Evolutionary conservation across 2,113 vertebrate genomes (phyloP).

Genomic region (Himantopus leucocephalus): DNA sequence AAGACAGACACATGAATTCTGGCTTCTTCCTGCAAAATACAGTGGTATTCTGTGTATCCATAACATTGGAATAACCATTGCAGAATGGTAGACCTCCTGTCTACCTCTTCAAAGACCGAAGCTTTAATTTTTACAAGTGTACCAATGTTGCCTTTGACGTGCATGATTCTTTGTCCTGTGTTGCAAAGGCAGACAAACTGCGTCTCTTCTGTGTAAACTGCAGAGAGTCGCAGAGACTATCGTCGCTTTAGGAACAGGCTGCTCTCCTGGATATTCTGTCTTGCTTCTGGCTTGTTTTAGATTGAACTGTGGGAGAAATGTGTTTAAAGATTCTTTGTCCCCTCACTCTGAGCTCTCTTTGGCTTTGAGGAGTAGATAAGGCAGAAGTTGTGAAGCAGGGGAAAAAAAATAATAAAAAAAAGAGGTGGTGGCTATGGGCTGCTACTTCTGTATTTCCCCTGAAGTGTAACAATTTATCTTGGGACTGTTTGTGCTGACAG

Average conservation of each 20-base stretch:
- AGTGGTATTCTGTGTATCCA: background rate
- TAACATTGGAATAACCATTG: background rate
- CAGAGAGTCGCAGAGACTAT: background rate
- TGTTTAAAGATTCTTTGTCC: background rate
- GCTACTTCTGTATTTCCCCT: background rate
- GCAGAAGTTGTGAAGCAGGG: background rate
- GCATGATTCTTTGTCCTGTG: background rate
- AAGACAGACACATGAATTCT: background rate
- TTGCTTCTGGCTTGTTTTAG: background rate
- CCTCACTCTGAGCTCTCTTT: background rate
- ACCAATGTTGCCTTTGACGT: rapidly evolving
- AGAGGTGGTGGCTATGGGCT: background rate
- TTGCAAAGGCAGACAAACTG: background rate
- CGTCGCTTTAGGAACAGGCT: background rate
- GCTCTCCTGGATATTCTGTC: background rate
- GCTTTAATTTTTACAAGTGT: background rate
- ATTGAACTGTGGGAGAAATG: background rate
- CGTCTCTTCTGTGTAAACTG: background rate
- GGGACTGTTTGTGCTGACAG: background rate
- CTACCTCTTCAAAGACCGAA: background rate
- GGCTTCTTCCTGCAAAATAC: background rate
- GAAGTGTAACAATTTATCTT: background rate
- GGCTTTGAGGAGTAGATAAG: background rate
- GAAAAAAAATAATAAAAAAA: too few relatives aligned
- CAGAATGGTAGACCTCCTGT: background rate